Evolutionary conservation across 2,797 vertebrate species (phyloP).

Genomic region (Poeciliopsis gracilis): DNA sequence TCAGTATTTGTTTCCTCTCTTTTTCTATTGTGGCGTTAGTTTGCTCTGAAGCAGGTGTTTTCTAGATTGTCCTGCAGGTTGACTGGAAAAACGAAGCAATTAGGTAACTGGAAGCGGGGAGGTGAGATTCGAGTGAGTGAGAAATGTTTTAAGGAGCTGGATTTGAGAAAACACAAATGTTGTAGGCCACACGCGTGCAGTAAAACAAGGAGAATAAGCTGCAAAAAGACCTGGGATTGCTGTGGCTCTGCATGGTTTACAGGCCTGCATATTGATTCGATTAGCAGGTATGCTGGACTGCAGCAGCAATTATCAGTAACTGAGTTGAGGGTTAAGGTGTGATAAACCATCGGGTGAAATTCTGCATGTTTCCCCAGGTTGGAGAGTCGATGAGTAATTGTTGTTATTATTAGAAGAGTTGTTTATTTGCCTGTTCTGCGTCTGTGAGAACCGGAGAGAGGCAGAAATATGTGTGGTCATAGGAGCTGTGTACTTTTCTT

Average conservation of each 20-base stretch:
- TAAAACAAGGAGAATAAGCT: conserved; percentile 30
- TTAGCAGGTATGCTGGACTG: conserved; percentile 51
- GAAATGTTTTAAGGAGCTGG: conserved; percentile 34
- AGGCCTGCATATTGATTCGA: conserved; percentile 66
- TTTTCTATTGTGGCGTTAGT: conserved; percentile 49
- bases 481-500: conserved; percentile 38
- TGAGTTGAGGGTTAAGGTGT: conserved; percentile 4
- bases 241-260: conserved; percentile 46
- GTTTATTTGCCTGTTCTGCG: conserved; percentile 32
- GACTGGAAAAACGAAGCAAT: conserved; percentile 26
- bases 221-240: conserved; percentile 29
- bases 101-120: conserved; percentile 18
- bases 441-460: conserved; percentile 39
- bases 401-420: conserved; percentile 2
- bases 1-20: conserved; percentile 44
- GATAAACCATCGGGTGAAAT: conserved; percentile 9
- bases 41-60: conserved; percentile 63
- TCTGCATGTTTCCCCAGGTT: neutral
- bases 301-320: conserved; percentile 17
- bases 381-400: conserved; percentile 2
- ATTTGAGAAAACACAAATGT: conserved; percentile 24
- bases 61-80: conserved; percentile 26
- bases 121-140: conserved; percentile 19
- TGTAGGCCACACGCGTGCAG: conserved; percentile 45
- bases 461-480: conserved; percentile 41